phyloP scores from a whole-genome alignment of 2,113 vertebrate genomes.

The Pyrgilauda ruficollis region DNA sequence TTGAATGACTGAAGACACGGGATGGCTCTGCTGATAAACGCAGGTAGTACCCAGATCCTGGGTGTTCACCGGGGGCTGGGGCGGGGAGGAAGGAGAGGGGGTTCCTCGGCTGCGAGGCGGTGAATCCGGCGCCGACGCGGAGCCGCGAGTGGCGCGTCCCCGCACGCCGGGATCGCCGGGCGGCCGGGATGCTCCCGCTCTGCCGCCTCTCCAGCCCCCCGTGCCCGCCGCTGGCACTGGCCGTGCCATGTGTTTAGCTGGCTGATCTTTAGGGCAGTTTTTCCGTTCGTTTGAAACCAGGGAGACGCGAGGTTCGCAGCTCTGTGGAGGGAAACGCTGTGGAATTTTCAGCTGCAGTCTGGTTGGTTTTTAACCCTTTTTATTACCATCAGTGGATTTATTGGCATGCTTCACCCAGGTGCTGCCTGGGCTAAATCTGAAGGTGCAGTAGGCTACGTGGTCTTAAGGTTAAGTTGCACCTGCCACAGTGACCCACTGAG shows the following conservation, averaged over 20 bases:
- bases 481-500: slow-evolving; percentile 15
- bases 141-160: slow-evolving; percentile 33
- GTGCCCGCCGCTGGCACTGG: neutral
- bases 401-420: neutral
- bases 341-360: slow-evolving; percentile 40
- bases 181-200: neutral
- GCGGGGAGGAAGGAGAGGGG: slow-evolving; percentile 30
- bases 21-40: slow-evolving; percentile 74
- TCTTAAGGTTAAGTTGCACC: slow-evolving; percentile 43
- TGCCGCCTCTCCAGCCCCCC: neutral
- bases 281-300: neutral
- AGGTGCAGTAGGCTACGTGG: neutral
- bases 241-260: neutral
- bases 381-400: neutral
- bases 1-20: slow-evolving; percentile 83
- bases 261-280: neutral
- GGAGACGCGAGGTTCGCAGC: neutral
- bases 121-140: slow-evolving; percentile 10
- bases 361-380: neutral
- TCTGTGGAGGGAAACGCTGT: slow-evolving; percentile 1
- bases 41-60: slow-evolving; percentile 78
- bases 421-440: neutral
- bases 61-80: slow-evolving; percentile 41
- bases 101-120: slow-evolving; percentile 61
- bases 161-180: neutral